Conservation (phyloP, 2,888 invertebrate species). For the Rhodophaea formosa region DNA sequence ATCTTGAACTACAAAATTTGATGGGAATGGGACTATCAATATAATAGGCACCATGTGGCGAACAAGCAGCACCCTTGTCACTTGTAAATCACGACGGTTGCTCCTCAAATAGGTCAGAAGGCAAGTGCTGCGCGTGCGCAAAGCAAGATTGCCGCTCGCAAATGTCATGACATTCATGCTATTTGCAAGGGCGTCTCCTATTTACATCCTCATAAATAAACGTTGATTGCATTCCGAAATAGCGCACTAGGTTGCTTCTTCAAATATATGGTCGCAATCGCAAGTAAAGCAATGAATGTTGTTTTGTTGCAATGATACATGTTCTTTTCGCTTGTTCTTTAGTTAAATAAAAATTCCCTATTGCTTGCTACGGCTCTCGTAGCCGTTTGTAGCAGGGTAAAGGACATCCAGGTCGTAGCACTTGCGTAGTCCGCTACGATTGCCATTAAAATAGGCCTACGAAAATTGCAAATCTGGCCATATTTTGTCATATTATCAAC, state of each 20-base stretch:
- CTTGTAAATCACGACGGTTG: constrained; percentile 3
- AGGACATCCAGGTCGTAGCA: background rate
- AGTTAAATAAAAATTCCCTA: too few species aligned
- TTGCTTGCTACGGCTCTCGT: background rate
- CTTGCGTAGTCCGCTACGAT: background rate
- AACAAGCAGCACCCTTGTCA: constrained; percentile 5
- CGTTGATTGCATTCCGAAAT: constrained; percentile 1
- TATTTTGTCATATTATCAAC: background rate
- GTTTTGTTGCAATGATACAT: background rate
- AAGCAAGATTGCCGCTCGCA: constrained; percentile 36
- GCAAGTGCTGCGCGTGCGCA: constrained; percentile 28
- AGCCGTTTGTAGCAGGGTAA: background rate
- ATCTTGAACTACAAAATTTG: constrained; percentile 9
- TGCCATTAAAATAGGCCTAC: background rate
- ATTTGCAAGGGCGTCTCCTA: constrained; percentile 50
- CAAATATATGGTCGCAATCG: background rate
- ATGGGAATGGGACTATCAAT: constrained; percentile 1
- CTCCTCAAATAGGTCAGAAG: constrained; percentile 11
- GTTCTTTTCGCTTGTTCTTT: too few species aligned
- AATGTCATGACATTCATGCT: constrained; percentile 63
- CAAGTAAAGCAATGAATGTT: background rate
- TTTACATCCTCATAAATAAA: constrained; percentile 30
- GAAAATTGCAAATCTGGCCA: background rate
- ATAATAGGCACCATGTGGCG: background rate
- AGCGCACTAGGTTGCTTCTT: background rate